Evolutionary conservation across 2,888 invertebrate genomes (phyloP).

Genomic region (Cremastobaeus sp.): DNA sequence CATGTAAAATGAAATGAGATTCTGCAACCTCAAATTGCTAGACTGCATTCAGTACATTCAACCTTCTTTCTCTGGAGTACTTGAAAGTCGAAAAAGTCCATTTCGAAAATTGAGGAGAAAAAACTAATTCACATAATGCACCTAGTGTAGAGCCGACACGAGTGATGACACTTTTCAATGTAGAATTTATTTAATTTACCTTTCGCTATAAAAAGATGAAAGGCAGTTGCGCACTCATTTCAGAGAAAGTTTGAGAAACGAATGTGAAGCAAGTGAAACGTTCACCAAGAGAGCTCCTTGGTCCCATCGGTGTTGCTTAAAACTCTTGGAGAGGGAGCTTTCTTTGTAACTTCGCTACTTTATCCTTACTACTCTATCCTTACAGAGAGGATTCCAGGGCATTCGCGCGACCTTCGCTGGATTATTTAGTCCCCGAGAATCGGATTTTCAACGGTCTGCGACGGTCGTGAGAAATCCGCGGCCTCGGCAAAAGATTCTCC

Average conservation of each 20-base stretch:
- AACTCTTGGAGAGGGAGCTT: conserved; percentile 63
- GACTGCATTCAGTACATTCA: neutral
- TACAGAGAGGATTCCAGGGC: conserved; percentile 47
- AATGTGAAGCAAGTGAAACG: conserved; percentile 47
- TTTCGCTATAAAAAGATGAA: conserved; percentile 64
- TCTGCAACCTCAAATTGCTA: neutral
- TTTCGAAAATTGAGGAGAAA: conserved; percentile 16
- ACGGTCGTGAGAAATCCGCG: conserved; percentile 49
- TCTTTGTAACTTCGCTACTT: conserved; percentile 71
- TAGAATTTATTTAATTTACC: conserved; percentile 64
- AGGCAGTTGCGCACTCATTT: conserved; percentile 59
- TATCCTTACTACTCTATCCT: conserved; percentile 67
- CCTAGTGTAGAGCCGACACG: conserved; percentile 8
- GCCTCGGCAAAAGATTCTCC: conserved; percentile 33
- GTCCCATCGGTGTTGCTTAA: conserved; percentile 66
- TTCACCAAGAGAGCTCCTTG: conserved; percentile 35
- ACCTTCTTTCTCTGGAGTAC: too few species aligned
- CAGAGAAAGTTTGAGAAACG: conserved; percentile 47
- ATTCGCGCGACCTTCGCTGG: conserved; percentile 56
- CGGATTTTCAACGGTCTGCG: conserved; percentile 55
- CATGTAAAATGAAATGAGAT: too few species aligned
- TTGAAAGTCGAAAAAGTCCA: too few species aligned
- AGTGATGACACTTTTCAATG: conserved; percentile 49
- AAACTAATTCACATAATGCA: conserved; percentile 21
- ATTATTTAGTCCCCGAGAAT: conserved; percentile 59